These are phyloP conservation scores for Agrotis puta DNA, from an alignment of 2,888 invertebrate species.

Conservation along the genomic window DNA sequence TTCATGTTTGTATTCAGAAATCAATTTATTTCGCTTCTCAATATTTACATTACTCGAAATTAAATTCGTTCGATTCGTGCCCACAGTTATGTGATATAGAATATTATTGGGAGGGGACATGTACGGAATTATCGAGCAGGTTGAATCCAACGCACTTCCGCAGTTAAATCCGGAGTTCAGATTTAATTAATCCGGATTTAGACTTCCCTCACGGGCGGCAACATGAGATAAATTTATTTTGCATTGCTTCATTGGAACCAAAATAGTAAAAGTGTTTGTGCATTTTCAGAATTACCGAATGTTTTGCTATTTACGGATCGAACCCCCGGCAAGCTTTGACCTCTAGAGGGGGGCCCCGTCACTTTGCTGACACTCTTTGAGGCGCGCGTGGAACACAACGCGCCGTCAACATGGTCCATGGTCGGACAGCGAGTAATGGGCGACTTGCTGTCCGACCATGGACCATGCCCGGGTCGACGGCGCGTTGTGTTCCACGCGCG, in stretches of 20 bases:
- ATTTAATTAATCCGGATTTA: slow-evolving; percentile 85
- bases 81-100: slow-evolving; percentile 43
- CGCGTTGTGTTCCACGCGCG: too few species aligned
- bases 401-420: too few species aligned
- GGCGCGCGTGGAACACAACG: too few species aligned
- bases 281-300: slow-evolving; percentile 11
- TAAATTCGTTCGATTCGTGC: slow-evolving; percentile 15
- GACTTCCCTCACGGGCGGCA: slow-evolving; percentile 77
- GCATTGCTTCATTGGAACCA: slow-evolving; percentile 28
- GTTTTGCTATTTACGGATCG: background rate
- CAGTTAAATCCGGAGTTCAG: slow-evolving; percentile 74
- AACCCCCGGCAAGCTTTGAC: too few species aligned
- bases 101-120: slow-evolving; percentile 69
- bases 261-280: slow-evolving; percentile 20
- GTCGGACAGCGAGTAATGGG: too few species aligned
- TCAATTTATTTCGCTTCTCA: slow-evolving; percentile 38
- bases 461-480: too few species aligned
- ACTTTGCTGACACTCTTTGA: too few species aligned
- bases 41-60: slow-evolving; percentile 40
- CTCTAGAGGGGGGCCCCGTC: too few species aligned
- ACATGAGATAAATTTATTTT: slow-evolving; percentile 74
- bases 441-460: too few species aligned
- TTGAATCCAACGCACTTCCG: slow-evolving; percentile 76
- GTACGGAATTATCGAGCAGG: slow-evolving; percentile 70
- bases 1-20: slow-evolving; percentile 27